These are phyloP conservation scores for Barnardius zonarius DNA, from an alignment of 2,113 vertebrate genomes.

Conservation along the genomic window DNA sequence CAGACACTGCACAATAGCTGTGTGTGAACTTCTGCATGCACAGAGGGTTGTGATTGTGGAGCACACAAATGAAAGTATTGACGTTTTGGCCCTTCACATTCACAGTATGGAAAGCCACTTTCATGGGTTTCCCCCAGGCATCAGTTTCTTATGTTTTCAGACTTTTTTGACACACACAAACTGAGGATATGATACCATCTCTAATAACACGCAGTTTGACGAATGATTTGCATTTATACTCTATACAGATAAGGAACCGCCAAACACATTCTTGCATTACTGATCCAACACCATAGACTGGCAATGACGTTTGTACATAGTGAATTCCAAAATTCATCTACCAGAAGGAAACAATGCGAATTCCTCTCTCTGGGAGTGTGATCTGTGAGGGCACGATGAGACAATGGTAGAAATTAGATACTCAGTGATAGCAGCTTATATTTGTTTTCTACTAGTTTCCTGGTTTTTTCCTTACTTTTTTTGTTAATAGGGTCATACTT, in stretches of 20 bases:
- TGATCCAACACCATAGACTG: neutral
- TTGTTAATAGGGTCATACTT: neutral
- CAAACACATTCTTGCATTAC: neutral
- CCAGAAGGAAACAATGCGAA: neutral
- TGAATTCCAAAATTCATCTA: neutral
- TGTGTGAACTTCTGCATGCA: accelerated
- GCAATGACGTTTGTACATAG: neutral
- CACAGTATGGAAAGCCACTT: neutral
- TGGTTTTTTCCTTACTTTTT: neutral
- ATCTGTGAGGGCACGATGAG: neutral
- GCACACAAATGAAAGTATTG: neutral
- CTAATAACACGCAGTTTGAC: neutral
- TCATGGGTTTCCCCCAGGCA: neutral
- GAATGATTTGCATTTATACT: neutral
- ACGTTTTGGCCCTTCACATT: neutral
- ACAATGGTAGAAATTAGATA: neutral
- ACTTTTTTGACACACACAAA: neutral
- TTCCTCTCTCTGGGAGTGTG: neutral
- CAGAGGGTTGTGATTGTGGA: accelerated
- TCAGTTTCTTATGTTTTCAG: neutral
- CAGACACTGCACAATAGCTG: neutral
- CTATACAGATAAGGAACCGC: neutral
- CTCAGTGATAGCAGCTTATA: neutral
- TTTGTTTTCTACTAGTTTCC: neutral
- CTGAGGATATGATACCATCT: neutral